Evolutionary conservation across 2,888 invertebrate genomes (phyloP), one percentile per base, ranked within the genome.

Genomic region (Macropis europaea): DNA sequence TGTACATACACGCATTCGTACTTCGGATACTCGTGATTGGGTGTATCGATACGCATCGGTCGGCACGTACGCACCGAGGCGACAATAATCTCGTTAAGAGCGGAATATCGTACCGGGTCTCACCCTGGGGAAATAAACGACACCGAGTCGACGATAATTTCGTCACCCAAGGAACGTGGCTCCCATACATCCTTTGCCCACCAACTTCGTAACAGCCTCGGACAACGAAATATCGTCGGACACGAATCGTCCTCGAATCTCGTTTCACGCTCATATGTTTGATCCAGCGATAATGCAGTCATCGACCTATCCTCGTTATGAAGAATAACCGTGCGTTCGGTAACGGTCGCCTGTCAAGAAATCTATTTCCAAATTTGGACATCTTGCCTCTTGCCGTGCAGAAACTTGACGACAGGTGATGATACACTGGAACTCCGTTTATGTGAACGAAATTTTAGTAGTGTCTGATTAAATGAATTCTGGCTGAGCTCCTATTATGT

Each of bases 1-100:
- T 59, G 57, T 54, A 52, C 62, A 47, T 67, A 45, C 62, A 61
- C 59, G 56, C 62, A 47, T 67, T 70, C 63, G 66, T 63, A 63
- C 60, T 50, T 69, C 7, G 59, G 26, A n/a, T 24, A 40, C 47
- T n/a, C 40, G 52, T 26, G 72, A 81, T 79, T 73, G 73, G 77
- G 66, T 76, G 56, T 61, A 81, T 81, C 81, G 79, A 80, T 73
- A 75, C 81, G 68, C 62, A 72, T 79, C 73, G 72, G 43, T 34
- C 68, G 54, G 57, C 72, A 61, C 69, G 68, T 79, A 40, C 79
- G 57, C 53, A 48, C 48, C 48, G 56, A 32, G 43, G 43, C 72
- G 71, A 80, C 82, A 77, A 83, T 77, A 83, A 81, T 84, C 80
- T 83, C 79, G 81, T 84, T 84, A 84, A 79, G 76, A 72, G 81